A percentile compares a stretch with the other conserved stretches of the same genome.
phyloP scores from a whole-genome alignment of 2,888 invertebrate species.

The Hetaerina titia region DNA sequence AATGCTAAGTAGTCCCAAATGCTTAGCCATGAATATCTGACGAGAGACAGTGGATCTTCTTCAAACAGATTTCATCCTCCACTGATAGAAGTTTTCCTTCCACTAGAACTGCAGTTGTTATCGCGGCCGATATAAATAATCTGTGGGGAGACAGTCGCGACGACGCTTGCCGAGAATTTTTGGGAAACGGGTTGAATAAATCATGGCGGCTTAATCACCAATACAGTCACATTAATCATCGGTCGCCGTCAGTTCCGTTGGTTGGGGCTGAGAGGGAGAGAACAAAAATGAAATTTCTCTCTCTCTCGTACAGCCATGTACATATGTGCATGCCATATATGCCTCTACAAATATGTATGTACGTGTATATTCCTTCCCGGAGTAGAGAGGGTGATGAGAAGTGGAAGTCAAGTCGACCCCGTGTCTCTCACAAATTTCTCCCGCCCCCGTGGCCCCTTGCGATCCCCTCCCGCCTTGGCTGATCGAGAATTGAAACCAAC shows the following conservation, averaged over 20 bases:
- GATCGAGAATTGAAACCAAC: conserved; percentile 47
- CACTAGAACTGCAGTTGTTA: neutral
- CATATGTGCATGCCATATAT: neutral
- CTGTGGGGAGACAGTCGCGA: neutral
- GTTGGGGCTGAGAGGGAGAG: neutral
- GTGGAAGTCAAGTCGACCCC: neutral
- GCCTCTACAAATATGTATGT: neutral
- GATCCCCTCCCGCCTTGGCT: conserved; percentile 2
- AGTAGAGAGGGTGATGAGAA: neutral
- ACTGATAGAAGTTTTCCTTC: neutral
- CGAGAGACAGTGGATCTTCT: neutral
- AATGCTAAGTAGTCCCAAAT: neutral
- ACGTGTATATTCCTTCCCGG: neutral
- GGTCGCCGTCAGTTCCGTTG: neutral
- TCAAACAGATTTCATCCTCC: neutral
- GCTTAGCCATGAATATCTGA: neutral
- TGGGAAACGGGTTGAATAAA: conserved; percentile 15
- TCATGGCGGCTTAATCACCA: neutral
- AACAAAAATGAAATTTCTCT: neutral
- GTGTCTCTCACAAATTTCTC: conserved; percentile 46
- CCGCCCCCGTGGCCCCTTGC: conserved; percentile 12
- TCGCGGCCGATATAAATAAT: neutral
- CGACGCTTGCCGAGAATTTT: neutral
- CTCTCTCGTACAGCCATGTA: neutral
- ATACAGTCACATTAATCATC: neutral